phyloP scores from a whole-genome alignment of 1,140 invertebrate species.

The Eufriesea mexicana region DNA sequence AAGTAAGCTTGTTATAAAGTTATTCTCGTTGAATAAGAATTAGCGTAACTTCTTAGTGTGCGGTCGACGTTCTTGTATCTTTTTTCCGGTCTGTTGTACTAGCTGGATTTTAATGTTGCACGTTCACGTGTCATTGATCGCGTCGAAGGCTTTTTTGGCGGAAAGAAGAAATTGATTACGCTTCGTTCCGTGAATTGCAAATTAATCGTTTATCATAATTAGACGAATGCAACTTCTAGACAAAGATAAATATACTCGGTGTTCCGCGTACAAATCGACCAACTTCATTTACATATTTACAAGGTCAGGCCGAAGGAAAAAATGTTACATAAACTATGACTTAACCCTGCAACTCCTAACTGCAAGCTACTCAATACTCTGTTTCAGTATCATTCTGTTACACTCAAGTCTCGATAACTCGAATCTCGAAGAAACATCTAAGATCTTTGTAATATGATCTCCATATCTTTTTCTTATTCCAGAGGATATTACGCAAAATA shows the following conservation, averaged over 20 bases:
- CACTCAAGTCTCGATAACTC: no score
- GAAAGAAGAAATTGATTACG: slow-evolving; percentile 11
- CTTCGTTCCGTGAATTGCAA: background rate
- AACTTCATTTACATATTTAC: no score
- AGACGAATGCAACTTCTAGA: background rate
- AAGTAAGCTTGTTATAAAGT: background rate
- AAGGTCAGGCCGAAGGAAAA: no score
- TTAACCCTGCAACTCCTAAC: no score
- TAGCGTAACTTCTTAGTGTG: slow-evolving; percentile 1
- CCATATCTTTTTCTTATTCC: no score
- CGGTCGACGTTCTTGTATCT: slow-evolving; percentile 11
- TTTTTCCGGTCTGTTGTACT: slow-evolving; percentile 3
- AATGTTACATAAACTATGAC: no score
- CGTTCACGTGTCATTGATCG: slow-evolving; percentile 23
- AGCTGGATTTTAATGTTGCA: slow-evolving; percentile 20
- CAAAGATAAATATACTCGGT: background rate
- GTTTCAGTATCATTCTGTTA: no score
- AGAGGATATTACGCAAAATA: no score
- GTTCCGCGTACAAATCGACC: no score
- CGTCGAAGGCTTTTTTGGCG: slow-evolving; percentile 24
- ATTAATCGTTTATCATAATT: background rate
- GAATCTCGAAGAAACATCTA: no score
- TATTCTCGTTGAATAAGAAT: slow-evolving; percentile 11
- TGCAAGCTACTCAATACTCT: no score
- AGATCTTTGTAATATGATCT: no score